A percentile compares a stretch with the other conserved stretches of the same genome.
These are phyloP conservation scores for Amblyopsis hoosieri DNA, from an alignment of 2,797 vertebrate genomes.

Conservation along the genomic window DNA sequence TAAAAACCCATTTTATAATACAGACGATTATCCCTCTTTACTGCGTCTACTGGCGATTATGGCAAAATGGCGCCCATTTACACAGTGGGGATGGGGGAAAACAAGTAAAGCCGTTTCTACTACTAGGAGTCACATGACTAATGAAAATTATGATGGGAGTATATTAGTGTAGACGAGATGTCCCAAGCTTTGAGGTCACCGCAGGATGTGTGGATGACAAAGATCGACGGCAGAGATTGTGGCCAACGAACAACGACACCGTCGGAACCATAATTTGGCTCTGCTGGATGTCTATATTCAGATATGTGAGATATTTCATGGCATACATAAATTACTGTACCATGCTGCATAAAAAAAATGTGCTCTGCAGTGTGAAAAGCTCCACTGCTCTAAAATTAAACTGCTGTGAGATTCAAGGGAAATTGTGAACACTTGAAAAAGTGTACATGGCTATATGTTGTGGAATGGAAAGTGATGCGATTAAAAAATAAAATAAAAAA, in stretches of 20 bases:
- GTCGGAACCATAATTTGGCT: neutral
- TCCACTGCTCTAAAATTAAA: too few species aligned
- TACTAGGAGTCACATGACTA: constrained; percentile 16
- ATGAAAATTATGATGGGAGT: constrained; percentile 13
- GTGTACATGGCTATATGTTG: too few species aligned
- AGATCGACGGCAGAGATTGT: neutral
- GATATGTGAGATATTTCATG: neutral
- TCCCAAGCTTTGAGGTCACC: constrained; percentile 5
- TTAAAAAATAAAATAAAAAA: constrained; percentile 1
- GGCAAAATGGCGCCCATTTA: constrained; percentile 18
- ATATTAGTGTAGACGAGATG: neutral
- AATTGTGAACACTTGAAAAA: too few species aligned
- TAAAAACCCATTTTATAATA: constrained; percentile 62
- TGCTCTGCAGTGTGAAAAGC: neutral
- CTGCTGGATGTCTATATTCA: neutral
- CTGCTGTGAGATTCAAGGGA: too few species aligned
- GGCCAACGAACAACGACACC: neutral
- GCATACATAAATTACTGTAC: neutral
- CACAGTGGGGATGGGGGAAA: constrained; percentile 1
- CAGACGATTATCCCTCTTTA: constrained; percentile 56
- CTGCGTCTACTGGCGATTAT: constrained; percentile 48
- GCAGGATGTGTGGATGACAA: neutral
- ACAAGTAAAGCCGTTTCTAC: constrained; percentile 6
- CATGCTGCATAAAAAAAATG: neutral
- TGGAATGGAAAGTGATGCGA: too few species aligned